A percentile compares a stretch with the other conserved stretches of the same genome.
These are phyloP conservation scores for Neotoma lepida DNA, from an alignment of 2,113 vertebrate species.

Conservation along the genomic window DNA sequence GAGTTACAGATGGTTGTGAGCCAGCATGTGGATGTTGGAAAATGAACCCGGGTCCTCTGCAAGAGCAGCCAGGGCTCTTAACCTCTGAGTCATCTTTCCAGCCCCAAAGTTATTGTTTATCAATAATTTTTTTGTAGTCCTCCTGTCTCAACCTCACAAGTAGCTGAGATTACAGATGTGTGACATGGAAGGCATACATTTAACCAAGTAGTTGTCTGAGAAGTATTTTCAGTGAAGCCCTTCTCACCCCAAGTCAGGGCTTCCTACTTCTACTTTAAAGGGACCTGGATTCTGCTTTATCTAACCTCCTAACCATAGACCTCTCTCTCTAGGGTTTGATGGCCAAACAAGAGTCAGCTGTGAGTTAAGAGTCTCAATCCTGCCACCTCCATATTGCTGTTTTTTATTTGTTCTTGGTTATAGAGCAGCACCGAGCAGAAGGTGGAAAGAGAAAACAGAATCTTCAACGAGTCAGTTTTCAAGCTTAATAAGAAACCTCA, in stretches of 20 bases:
- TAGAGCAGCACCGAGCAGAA: background rate
- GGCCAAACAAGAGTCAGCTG: background rate
- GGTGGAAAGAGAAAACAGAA: background rate
- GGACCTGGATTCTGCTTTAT: background rate
- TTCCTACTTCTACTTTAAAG: background rate
- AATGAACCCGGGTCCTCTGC: background rate
- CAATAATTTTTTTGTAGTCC: background rate
- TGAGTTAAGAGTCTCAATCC: background rate
- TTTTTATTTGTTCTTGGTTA: background rate
- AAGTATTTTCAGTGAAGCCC: conserved; percentile 17
- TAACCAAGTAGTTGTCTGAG: conserved; percentile 19
- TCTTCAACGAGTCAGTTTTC: background rate
- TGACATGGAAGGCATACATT: background rate
- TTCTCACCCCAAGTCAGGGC: background rate
- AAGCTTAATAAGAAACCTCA: background rate
- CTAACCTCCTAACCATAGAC: background rate
- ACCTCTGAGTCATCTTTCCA: background rate
- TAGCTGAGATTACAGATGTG: background rate
- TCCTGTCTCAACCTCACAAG: background rate
- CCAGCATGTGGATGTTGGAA: background rate
- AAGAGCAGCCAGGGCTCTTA: background rate
- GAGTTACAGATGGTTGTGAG: background rate
- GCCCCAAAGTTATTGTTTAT: background rate
- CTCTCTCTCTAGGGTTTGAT: background rate
- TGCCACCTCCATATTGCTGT: background rate